Evolutionary conservation across 1,140 invertebrate species (phyloP).

Genomic region (Mylabris phalerata): DNA sequence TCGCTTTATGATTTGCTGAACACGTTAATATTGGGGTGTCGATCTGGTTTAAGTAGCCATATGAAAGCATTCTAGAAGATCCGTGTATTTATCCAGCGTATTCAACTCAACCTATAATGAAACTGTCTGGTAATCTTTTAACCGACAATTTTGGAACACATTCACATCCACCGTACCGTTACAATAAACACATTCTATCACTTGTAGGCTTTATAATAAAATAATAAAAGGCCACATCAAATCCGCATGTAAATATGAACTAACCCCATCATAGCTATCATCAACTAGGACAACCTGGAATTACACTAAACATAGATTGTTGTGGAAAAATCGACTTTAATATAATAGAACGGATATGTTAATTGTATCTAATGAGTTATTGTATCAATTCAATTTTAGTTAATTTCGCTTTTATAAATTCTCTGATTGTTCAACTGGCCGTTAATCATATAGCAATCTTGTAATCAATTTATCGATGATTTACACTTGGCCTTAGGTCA

Average conservation of each 20-base stretch:
- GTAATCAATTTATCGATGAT: too few relatives aligned
- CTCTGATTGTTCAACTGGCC: too few relatives aligned
- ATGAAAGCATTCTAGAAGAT: conserved; percentile 9
- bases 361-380: too few relatives aligned
- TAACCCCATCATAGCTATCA: conserved; percentile 5
- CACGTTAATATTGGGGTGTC: not conserved
- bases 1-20: too few relatives aligned
- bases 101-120: conserved; percentile 18
- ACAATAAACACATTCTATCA: conserved; percentile 14
- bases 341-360: too few relatives aligned
- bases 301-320: not conserved
- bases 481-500: too few relatives aligned
- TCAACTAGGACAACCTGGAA: conserved; percentile 4
- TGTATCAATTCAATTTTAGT: too few relatives aligned
- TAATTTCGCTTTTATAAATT: too few relatives aligned
- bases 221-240: conserved; percentile 2
- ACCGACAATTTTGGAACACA: conserved; percentile 15
- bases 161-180: conserved; percentile 16
- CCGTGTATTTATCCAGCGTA: conserved; percentile 15
- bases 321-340: too few relatives aligned
- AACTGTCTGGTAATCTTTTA: conserved; percentile 18
- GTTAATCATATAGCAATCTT: too few relatives aligned
- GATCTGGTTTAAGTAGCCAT: not conserved
- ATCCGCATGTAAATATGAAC: conserved; percentile 2
- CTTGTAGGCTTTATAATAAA: not conserved